Conservation (phyloP, 2,888 invertebrate species). For the Drosophila eohydei region DNA sequence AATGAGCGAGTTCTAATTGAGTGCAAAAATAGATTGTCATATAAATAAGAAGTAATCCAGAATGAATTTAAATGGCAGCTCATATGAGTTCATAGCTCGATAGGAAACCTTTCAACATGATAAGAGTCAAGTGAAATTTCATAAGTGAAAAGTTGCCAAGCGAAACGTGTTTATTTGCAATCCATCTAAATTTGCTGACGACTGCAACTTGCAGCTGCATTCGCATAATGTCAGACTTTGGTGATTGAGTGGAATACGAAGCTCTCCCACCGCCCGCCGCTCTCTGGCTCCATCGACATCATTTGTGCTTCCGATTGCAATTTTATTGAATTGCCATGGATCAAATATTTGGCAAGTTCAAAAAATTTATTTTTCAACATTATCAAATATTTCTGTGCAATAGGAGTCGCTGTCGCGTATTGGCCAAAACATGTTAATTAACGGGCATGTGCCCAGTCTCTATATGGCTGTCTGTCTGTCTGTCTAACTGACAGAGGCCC, state of each 20-base stretch:
- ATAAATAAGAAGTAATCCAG: too few species aligned
- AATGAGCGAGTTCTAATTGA: too few species aligned
- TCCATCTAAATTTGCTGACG: not conserved
- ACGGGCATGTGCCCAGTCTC: not conserved
- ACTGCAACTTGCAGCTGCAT: not conserved
- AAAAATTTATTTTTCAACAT: too few species aligned
- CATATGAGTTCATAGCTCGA: too few species aligned
- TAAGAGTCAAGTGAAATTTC: not conserved
- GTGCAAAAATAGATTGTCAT: too few species aligned
- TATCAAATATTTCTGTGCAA: too few species aligned
- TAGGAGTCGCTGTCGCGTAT: not conserved
- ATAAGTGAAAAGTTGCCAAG: not conserved
- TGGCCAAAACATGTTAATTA: conserved; percentile 16
- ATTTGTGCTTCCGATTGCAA: not conserved
- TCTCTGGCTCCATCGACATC: not conserved
- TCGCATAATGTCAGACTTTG: not conserved
- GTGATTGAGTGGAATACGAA: not conserved
- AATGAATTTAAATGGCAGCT: too few species aligned
- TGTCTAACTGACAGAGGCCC: not conserved
- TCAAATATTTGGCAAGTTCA: not conserved
- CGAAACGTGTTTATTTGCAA: not conserved
- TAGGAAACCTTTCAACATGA: too few species aligned
- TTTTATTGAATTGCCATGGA: not conserved
- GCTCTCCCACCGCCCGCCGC: not conserved
- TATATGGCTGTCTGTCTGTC: not conserved